A percentile compares a stretch with the other conserved stretches of the same genome.
Conservation (phyloP, 37 sponge, comb jelly and placozoan species). For the Beroe forskalii region DNA sequence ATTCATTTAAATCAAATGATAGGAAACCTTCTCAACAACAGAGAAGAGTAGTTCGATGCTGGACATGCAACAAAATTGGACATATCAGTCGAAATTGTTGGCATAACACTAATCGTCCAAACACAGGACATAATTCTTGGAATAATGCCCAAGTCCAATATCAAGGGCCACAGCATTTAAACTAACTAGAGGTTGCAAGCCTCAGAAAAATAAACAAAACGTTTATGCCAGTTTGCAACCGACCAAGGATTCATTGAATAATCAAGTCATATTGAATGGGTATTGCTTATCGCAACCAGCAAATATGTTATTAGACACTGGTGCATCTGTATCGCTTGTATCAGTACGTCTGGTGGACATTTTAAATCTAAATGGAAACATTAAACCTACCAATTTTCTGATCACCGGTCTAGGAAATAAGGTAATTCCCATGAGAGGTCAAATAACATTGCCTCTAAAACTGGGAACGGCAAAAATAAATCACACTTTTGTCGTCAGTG, state of each 20-base stretch:
- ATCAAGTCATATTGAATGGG: slow-evolving; percentile 4
- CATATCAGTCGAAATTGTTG: too few species aligned
- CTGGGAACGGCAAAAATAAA: not conserved
- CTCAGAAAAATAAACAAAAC: not conserved
- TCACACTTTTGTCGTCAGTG: slow-evolving; percentile 25
- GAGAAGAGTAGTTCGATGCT: not conserved
- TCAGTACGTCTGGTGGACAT: not conserved
- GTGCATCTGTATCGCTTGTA: not conserved
- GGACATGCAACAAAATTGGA: too few species aligned
- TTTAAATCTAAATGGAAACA: not conserved
- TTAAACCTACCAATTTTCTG: not conserved
- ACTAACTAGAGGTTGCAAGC: not conserved
- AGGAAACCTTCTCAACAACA: not conserved
- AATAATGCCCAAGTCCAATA: too few species aligned
- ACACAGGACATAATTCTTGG: not conserved
- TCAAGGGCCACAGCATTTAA: not conserved
- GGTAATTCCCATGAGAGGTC: slow-evolving; percentile 24
- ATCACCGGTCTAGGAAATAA: not conserved
- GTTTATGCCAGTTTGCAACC: slow-evolving; percentile 18
- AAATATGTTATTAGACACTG: slow-evolving; percentile 6
- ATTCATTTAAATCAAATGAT: not conserved
- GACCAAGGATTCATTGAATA: not conserved
- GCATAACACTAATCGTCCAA: not conserved
- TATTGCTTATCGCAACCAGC: not conserved
- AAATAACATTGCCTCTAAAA: not conserved